Evolutionary conservation across 1,140 invertebrate species (phyloP).

Genomic region (Neodiprion pinetum): DNA sequence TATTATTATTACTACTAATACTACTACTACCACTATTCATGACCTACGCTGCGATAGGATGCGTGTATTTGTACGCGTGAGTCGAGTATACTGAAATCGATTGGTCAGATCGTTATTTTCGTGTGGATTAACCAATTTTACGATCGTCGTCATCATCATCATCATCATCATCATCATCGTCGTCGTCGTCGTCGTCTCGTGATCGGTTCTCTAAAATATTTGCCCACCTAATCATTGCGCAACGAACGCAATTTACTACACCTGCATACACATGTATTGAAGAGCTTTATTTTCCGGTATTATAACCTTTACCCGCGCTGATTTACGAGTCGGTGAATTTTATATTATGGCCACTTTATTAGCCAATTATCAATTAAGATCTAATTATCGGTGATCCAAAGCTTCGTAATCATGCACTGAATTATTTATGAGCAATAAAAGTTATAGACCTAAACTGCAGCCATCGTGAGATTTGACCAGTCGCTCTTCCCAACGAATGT

Average conservation of each 20-base stretch:
- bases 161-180: too few relatives aligned
- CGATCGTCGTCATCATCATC: too few relatives aligned
- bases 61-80: neutral
- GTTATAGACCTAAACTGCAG: neutral
- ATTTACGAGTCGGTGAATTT: neutral
- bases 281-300: neutral
- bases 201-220: too few relatives aligned
- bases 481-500: too few relatives aligned
- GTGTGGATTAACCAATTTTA: too few relatives aligned
- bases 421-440: constrained; percentile 3
- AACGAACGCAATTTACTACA: neutral
- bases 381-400: neutral
- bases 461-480: too few relatives aligned
- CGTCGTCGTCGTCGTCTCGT: too few relatives aligned
- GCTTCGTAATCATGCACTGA: constrained; percentile 2
- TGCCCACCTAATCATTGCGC: too few relatives aligned
- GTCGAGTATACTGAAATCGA: neutral
- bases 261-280: neutral
- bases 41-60: neutral
- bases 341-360: neutral
- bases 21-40: neutral
- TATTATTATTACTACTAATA: too few relatives aligned
- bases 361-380: constrained; percentile 3
- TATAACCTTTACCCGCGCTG: neutral
- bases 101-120: neutral